Evolutionary conservation across 2,888 invertebrate genomes (phyloP).

Genomic region (Penaeus monodon): DNA sequence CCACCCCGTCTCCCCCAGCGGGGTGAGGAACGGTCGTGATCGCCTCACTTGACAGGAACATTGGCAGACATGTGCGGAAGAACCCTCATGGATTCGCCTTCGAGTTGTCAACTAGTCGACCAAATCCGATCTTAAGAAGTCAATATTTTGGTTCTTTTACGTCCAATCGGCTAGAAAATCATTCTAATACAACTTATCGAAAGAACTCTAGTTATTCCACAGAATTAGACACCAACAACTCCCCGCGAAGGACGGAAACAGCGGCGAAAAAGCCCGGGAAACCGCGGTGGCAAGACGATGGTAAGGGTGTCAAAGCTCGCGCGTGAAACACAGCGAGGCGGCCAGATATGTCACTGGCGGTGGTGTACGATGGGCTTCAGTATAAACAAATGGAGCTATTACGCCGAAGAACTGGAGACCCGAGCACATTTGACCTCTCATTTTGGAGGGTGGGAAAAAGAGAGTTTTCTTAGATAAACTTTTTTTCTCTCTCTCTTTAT

Average conservation of each 20-base stretch:
- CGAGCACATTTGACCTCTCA: slow-evolving; percentile 33
- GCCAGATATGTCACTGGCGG: slow-evolving; percentile 51
- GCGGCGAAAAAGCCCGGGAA: not conserved
- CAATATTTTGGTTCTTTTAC: not conserved
- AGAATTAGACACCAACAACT: not conserved
- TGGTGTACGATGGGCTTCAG: slow-evolving; percentile 47
- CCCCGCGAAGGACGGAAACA: not conserved
- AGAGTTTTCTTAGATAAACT: too few relatives aligned
- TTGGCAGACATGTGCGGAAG: slow-evolving; percentile 54
- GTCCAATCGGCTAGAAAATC: not conserved
- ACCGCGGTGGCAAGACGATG: slow-evolving; percentile 20
- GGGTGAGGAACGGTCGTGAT: slow-evolving; percentile 45
- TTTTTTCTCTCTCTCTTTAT: too few relatives aligned
- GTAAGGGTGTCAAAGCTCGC: slow-evolving; percentile 37
- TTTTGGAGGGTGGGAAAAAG: slow-evolving; percentile 15
- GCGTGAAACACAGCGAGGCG: slow-evolving; percentile 50
- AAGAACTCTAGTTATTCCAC: not conserved
- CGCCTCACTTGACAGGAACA: slow-evolving; percentile 47
- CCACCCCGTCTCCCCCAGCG: slow-evolving; percentile 14
- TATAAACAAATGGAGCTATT: slow-evolving; percentile 53
- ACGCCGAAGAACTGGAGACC: slow-evolving; percentile 35
- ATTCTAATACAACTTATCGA: too few relatives aligned
- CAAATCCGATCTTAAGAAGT: not conserved
- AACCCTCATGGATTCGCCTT: slow-evolving; percentile 32
- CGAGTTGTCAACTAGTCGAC: slow-evolving; percentile 29